These are phyloP conservation scores for Harpegnathos saltator DNA, from an alignment of 1,140 invertebrate species.

Conservation along the genomic window DNA sequence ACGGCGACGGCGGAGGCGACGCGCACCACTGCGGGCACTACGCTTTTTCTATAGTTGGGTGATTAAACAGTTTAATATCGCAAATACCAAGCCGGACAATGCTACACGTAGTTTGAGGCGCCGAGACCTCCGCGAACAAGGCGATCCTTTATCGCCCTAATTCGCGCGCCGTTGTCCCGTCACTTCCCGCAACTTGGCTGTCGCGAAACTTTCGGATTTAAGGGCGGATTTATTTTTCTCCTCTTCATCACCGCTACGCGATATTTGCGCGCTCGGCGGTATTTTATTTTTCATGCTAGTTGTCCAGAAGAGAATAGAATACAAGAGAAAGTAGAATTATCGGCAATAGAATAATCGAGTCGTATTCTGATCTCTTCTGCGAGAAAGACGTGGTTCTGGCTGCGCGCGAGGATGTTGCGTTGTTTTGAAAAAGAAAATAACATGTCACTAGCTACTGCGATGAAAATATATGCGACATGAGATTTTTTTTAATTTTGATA, in stretches of 20 bases:
- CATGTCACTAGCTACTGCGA: no score
- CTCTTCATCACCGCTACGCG: not conserved
- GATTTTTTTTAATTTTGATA: no score
- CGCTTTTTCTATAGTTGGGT: conserved; percentile 77
- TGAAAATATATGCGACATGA: no score
- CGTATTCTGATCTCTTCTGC: no score
- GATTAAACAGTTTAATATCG: conserved; percentile 81
- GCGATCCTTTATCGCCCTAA: conserved; percentile 61
- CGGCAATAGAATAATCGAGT: no score
- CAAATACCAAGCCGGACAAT: conserved; percentile 75
- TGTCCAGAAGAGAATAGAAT: no score
- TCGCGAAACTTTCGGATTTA: conserved; percentile 51
- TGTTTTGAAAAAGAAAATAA: no score
- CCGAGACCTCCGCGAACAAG: conserved; percentile 25
- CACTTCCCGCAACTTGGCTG: conserved; percentile 44
- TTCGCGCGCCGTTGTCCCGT: conserved; percentile 53
- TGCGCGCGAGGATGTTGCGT: no score
- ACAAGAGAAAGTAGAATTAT: no score
- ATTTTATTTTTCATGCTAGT: no score
- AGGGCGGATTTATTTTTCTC: conserved; percentile 14
- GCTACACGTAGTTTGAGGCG: conserved; percentile 57
- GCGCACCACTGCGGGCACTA: conserved; percentile 23
- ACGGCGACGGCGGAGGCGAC: not conserved
- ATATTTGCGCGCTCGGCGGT: no score
- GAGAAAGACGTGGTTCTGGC: no score